These are phyloP conservation scores for Aurelia sp. DNA, from an alignment of 30 jellyfish, hydroid and myxozoan species.

Conservation along the genomic window DNA sequence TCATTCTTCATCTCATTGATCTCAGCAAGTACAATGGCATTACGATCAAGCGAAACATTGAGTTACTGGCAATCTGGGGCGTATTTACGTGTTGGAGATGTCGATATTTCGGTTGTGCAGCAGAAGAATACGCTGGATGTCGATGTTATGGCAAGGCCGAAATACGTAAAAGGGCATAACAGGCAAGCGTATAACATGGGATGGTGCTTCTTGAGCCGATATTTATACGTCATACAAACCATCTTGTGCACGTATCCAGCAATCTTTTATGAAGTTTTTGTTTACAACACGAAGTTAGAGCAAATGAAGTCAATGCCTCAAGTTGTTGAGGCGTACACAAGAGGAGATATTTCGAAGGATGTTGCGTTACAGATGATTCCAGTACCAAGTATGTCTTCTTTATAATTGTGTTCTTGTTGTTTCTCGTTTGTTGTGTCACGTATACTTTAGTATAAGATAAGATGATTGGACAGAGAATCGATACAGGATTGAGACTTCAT, in stretches of 20 bases:
- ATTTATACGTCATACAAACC: conserved; percentile 75
- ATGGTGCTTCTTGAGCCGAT: conserved; percentile 91
- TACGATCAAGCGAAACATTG: conserved; percentile 76
- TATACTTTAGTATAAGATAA: too few species aligned
- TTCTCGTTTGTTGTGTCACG: too few species aligned
- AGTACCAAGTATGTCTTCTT: conserved; percentile 50
- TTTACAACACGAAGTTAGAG: conserved; percentile 30
- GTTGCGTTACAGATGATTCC: conserved; percentile 86
- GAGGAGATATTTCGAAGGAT: conserved; percentile 69
- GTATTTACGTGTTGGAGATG: conserved; percentile 92
- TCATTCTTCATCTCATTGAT: conserved; percentile 76
- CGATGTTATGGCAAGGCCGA: conserved; percentile 92
- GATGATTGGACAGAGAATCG: too few species aligned
- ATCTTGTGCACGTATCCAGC: conserved; percentile 82
- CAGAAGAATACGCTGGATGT: conserved; percentile 62
- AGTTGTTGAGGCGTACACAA: conserved; percentile 78
- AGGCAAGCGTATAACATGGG: conserved; percentile 94
- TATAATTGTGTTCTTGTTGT: too few species aligned
- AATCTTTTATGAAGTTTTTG: conserved; percentile 77
- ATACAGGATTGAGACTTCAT: too few species aligned
- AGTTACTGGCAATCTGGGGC: conserved; percentile 98
- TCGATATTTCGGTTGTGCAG: conserved; percentile 86
- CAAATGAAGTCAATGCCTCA: conserved; percentile 79
- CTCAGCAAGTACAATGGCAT: conserved; percentile 87
- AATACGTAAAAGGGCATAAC: conserved; percentile 66